A percentile compares a stretch with the other conserved stretches of the same genome.
These are phyloP conservation scores for Beris morrisii DNA, from an alignment of 2,888 invertebrate species.

Conservation along the genomic window DNA sequence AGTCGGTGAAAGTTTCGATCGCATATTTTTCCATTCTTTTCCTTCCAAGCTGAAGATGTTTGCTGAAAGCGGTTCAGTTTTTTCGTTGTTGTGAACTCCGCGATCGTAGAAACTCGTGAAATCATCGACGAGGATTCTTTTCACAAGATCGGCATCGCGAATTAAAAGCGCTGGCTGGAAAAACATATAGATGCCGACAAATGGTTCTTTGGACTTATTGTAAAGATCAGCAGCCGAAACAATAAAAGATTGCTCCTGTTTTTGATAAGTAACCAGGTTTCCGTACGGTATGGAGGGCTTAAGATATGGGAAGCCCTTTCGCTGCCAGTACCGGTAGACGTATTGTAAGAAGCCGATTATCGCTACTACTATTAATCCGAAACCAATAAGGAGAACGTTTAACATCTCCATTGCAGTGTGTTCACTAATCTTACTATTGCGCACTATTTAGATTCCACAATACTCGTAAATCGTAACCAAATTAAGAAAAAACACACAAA, in stretches of 20 bases:
- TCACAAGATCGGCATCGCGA: slow-evolving; percentile 65
- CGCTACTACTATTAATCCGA: neutral
- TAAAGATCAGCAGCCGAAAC: slow-evolving; percentile 65
- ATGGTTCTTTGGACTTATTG: slow-evolving; percentile 49
- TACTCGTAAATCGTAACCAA: no score
- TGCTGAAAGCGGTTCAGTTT: slow-evolving; percentile 64
- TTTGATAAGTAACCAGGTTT: slow-evolving; percentile 61
- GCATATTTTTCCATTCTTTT: slow-evolving; percentile 64
- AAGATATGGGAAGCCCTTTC: slow-evolving; percentile 61
- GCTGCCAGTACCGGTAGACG: slow-evolving; percentile 60
- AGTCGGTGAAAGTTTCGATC: slow-evolving; percentile 66
- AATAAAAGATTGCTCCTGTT: slow-evolving; percentile 62
- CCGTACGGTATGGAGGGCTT: slow-evolving; percentile 67
- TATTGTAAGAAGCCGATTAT: slow-evolving; percentile 35
- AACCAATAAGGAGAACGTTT: no score
- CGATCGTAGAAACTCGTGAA: slow-evolving; percentile 68
- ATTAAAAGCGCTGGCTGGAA: slow-evolving; percentile 64
- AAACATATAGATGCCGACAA: slow-evolving; percentile 66
- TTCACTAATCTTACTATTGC: no score
- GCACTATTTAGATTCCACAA: no score
- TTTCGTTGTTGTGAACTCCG: slow-evolving; percentile 64
- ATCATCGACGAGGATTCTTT: slow-evolving; percentile 63
- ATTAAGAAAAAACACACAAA: no score
- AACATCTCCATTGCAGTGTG: no score
- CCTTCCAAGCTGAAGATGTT: slow-evolving; percentile 64